Evolutionary conservation across 2,113 vertebrate species (phyloP).

Genomic region (Terrapene triunguis): DNA sequence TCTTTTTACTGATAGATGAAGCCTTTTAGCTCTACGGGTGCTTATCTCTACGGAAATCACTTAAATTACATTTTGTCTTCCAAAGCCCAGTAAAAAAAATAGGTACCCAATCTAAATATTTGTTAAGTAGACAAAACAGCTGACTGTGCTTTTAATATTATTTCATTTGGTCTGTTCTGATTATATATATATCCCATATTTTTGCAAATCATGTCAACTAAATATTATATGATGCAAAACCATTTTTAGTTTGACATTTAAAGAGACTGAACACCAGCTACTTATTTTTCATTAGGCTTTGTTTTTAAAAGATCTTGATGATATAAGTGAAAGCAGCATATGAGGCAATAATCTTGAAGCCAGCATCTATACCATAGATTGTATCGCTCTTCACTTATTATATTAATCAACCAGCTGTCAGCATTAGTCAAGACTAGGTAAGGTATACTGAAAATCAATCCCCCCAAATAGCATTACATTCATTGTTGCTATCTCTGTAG

Average conservation of each 20-base stretch:
- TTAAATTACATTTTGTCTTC: not conserved
- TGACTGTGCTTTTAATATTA: slow-evolving; percentile 13
- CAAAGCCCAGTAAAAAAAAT: not conserved
- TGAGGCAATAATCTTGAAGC: not conserved
- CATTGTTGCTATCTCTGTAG: not conserved
- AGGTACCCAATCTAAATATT: not conserved
- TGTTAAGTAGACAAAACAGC: slow-evolving; percentile 11
- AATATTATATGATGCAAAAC: not conserved
- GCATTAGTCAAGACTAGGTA: not conserved
- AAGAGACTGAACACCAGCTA: not conserved
- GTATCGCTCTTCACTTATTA: not conserved
- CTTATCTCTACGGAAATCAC: not conserved
- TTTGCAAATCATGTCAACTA: not conserved
- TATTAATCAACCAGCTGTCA: not conserved
- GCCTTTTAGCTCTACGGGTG: accelerated
- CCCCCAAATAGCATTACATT: not conserved
- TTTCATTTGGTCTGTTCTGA: not conserved
- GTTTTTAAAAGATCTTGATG: not conserved
- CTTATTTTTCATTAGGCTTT: not conserved
- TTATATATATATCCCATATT: not conserved
- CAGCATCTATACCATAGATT: not conserved
- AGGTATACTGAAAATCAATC: not conserved
- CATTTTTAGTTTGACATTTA: not conserved
- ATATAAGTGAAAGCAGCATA: slow-evolving; percentile 9
- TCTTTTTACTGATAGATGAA: slow-evolving; percentile 22